Percentiles rank a stretch among this genome's conserved stretches.
phyloP scores from a whole-genome alignment of 1,140 invertebrate genomes.

The Leptestheria dahalacensis region DNA sequence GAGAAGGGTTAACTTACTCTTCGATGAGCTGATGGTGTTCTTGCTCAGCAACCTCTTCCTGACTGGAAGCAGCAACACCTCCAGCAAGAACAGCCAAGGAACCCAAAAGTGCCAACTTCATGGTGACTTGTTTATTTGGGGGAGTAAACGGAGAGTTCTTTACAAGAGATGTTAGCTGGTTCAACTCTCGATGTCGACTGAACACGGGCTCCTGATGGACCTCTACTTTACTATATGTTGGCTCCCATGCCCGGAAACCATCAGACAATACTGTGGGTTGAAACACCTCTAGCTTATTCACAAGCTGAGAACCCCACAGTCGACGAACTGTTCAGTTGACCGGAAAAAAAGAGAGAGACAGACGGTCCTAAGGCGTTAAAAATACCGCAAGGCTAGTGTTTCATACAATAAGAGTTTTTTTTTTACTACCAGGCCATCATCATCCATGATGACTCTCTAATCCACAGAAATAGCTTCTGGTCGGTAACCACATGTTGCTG shows the following conservation, averaged over 20 bases:
- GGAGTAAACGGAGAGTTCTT: neutral
- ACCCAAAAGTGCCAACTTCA: slow-evolving; percentile 6
- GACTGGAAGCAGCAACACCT: neutral
- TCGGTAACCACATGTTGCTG: too few relatives aligned
- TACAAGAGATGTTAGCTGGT: neutral
- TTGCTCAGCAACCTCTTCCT: neutral
- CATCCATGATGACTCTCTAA: too few relatives aligned
- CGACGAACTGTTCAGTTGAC: neutral
- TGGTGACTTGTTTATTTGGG: neutral
- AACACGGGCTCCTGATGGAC: neutral
- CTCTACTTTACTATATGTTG: neutral
- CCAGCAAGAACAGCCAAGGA: slow-evolving; percentile 2
- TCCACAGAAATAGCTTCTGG: too few relatives aligned
- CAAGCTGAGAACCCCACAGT: neutral
- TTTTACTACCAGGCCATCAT: too few relatives aligned
- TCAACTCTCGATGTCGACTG: neutral
- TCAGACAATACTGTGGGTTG: neutral
- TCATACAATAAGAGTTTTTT: too few relatives aligned
- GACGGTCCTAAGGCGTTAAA: too few relatives aligned
- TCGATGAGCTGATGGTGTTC: neutral
- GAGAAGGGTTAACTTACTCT: too few relatives aligned
- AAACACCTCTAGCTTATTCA: neutral
- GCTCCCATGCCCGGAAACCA: neutral
- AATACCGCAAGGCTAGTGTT: neutral
- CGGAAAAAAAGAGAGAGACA: neutral